Evolutionary conservation across 1,140 invertebrate species (phyloP), one percentile per base, ranked within the genome.

Genomic region (Potamilus streckersoni): DNA sequence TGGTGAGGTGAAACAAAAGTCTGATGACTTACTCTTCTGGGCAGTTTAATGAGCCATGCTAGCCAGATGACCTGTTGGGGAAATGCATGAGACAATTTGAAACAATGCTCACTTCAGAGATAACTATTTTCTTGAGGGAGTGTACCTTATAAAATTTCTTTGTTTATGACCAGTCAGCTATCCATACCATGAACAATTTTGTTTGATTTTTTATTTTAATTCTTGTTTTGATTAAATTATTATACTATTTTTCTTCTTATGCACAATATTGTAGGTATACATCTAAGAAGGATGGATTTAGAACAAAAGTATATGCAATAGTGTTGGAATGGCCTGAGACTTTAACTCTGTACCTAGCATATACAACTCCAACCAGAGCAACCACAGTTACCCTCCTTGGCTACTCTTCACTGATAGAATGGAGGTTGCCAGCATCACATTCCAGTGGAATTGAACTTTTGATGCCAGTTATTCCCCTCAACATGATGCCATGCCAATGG

Each of bases 351-450:
- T 75, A 59, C 66, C 73, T 80, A 27, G 56, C 38, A 57, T 57
- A 68, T 66, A 73, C 79, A 19, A 60, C 59, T 19, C 56, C 76
- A 31, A 60, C 64, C 56, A 16, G 17, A n/a, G 38, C 19, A 17
- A 80, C 75, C 20, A 65, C 15, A n/a, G 76, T 89, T 27, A 69
- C 78, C 16, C 72, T 89, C 72, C 70, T 89, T 20, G 88, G 86
- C 23, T 79, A 79, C 49, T 31, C 59, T 19, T 31, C 15, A 49
- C 57, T 59, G 13, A 55, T 81, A 27, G 69, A 58, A 16, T 79
- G 71, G 60, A 69, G 13, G 19, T 49, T 27, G 31, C 23, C 20
- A 23, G 20, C 0, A 20, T n/a, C n/a, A 12, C 2, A 63, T 56
- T 27, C 82, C 14, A 60, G 55, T 14, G 80, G 80, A 16, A 74